A percentile compares a stretch with the other conserved stretches of the same genome.
Conservation (phyloP, 1,140 invertebrate species). For the Cataglyphis hispanica region DNA sequence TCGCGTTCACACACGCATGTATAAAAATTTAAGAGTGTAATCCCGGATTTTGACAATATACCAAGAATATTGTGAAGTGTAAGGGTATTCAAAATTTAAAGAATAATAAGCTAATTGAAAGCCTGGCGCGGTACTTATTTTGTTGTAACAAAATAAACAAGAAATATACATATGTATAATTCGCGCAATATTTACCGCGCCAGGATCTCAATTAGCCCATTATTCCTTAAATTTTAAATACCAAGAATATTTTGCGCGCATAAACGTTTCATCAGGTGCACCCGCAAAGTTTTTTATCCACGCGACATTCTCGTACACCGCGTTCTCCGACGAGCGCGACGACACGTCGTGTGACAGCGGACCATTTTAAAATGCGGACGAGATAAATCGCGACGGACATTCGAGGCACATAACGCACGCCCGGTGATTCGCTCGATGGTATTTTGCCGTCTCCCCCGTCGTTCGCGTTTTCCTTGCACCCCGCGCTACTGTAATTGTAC, state of each 20-base stretch:
- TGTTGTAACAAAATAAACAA: too few relatives aligned
- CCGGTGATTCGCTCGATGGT: slow-evolving; percentile 25
- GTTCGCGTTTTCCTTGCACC: slow-evolving; percentile 39
- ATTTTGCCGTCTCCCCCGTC: not conserved
- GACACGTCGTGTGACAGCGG: slow-evolving; percentile 49
- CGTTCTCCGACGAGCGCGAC: slow-evolving; percentile 35
- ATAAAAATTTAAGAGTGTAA: not conserved
- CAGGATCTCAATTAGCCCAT: too few relatives aligned
- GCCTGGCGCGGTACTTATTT: too few relatives aligned
- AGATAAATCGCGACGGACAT: slow-evolving; percentile 60
- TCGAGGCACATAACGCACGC: not conserved
- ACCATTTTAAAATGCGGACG: slow-evolving; percentile 50
- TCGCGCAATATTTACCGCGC: too few relatives aligned
- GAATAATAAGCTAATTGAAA: too few relatives aligned
- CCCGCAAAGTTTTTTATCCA: slow-evolving; percentile 21
- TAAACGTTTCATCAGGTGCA: slow-evolving; percentile 15
- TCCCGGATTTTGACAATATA: not conserved
- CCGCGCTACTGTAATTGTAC: not conserved
- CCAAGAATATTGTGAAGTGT: too few relatives aligned
- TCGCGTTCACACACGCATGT: not conserved
- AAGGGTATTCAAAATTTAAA: too few relatives aligned
- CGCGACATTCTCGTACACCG: slow-evolving; percentile 14
- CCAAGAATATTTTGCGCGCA: slow-evolving; percentile 17
- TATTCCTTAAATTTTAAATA: too few relatives aligned
- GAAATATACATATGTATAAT: too few relatives aligned